Evolutionary conservation across 2,888 invertebrate genomes (phyloP), one percentile per base, ranked within the genome.

Genomic region (Chalcis sispes): DNA sequence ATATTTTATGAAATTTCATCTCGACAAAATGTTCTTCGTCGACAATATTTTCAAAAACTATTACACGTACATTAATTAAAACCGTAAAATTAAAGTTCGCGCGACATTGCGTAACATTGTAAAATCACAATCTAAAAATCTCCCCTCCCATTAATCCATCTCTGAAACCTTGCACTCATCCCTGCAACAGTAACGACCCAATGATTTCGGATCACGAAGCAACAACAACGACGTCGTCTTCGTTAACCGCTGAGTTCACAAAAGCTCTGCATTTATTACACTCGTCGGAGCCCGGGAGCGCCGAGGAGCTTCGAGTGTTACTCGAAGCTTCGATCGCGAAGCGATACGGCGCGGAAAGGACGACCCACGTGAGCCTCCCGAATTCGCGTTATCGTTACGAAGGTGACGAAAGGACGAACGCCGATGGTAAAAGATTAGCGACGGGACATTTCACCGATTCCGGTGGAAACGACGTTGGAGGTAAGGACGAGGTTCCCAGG

Each of bases 211-310:
- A 72, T 4, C 15, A 27, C 23, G 69, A 75, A 13, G 10, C 36
- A 7, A n/a, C 40, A 5, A 5, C 64, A 8, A 2, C 54, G 42
- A 48, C n/a, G 42, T n/a, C n/a, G n/a, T n/a, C n/a, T 13, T n/a
- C n/a, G n/a, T 25, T 58, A 23, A 15, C 50, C n/a, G 80, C 81
- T 27, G 81, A 83, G 61, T 85, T 85, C 54, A 73, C 73, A 36
- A 76, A 67, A 54, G 86, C 86, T 2, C 69, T 86, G 40, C 79
- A 74, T 0, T 71, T 85, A 36, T 72, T 86, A 29, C 83, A 80
- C 67, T 85, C 86, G 23, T 77, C 81, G 8, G 84, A 85, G 13
- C 69, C 74, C 1, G 80, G 82, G 54, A 86, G 85, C 71, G 77
- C 80, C 10, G 83, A 83, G 23, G 82, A 81, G 20, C 82, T 86